Base-by-base conservation (phyloP, 2,888 invertebrate species). In the Hypselothyrea guttata region DNA sequence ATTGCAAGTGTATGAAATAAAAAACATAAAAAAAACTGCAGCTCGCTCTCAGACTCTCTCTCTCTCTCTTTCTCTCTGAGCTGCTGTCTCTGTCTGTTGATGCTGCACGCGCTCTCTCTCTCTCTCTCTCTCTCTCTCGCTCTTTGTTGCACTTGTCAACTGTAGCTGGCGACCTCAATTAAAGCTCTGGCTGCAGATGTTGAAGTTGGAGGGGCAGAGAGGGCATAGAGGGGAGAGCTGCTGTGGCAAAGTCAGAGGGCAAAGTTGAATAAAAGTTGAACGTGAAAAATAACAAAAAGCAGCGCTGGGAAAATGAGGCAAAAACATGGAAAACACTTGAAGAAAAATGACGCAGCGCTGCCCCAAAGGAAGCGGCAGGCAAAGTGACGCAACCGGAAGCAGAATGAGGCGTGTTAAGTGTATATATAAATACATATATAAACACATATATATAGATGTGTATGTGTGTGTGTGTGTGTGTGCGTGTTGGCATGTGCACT, bases 101-200 rank as follows among this genome's bases (percentile, higher is more conserved):
- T n/a, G n/a, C n/a, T n/a, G n/a, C n/a, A n/a, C n/a, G 12, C 8
- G n/a, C 31, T 5, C 12, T 40, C 31, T 35, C 13, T 30, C 27
- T 30, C 15, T 33, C 13, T 38, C 18, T 46, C 41, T 40, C 22
- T 49, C 11, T 16, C 35, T 2, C 34, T 40, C 18, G 22, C 31
- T 9, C 38, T 8, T 47, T 34, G 45, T 8, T 16, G 31, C 15
- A 47, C 51, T 56, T 56, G 73, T 68, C 71, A 71, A 84, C 84
- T 87, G 82, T 77, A 88, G 83, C 87, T 79, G 78, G 86, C 89
- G 88, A 88, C 88, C 88, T 88, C 86, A 87, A 88, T 89, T 86
- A 87, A 87, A 77, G 71, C 41, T 45, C 42, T 66, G 65, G 51
- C 44, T 48, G 41, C 8, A 28, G 22, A 47, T 13, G 15, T 35